Percentiles rank a stretch among this genome's conserved stretches.
phyloP scores from a whole-genome alignment of 2,113 vertebrate genomes.

The Pionites leucogaster region DNA sequence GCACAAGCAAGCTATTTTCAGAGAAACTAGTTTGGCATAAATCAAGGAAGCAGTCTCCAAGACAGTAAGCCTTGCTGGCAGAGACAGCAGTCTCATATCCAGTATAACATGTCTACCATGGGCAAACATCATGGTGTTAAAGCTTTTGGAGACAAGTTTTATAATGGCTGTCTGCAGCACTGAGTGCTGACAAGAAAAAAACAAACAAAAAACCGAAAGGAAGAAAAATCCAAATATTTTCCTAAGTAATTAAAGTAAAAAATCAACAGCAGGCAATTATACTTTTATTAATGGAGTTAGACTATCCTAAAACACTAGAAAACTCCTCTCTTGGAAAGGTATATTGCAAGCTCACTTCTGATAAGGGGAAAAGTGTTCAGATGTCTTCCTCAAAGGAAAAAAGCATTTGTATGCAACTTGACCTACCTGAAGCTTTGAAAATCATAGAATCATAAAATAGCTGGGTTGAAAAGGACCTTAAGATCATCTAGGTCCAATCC shows the following conservation, averaged over 20 bases:
- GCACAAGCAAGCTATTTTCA: neutral
- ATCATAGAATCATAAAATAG: too few relatives aligned
- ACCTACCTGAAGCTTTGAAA: neutral
- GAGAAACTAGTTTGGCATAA: neutral
- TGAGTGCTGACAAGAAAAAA: neutral
- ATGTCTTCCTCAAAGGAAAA: neutral
- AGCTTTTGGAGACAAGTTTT: slow-evolving; percentile 7
- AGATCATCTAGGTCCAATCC: too few relatives aligned
- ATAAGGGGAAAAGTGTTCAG: neutral
- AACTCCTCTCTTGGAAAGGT: neutral
- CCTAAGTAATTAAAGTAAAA: neutral
- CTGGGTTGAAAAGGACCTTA: too few relatives aligned
- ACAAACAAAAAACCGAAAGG: neutral
- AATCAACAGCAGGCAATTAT: neutral
- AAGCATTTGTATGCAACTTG: neutral
- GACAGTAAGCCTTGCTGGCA: neutral
- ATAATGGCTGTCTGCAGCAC: neutral
- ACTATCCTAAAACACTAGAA: neutral
- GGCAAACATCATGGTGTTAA: neutral
- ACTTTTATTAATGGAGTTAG: neutral
- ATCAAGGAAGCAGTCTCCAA: neutral
- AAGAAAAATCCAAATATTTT: neutral
- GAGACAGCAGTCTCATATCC: neutral
- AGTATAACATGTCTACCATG: neutral
- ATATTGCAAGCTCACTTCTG: neutral